Percentiles rank a stretch among this genome's conserved stretches.
phyloP scores from a whole-genome alignment of 1,140 invertebrate species.

The Polyergus mexicanus region DNA sequence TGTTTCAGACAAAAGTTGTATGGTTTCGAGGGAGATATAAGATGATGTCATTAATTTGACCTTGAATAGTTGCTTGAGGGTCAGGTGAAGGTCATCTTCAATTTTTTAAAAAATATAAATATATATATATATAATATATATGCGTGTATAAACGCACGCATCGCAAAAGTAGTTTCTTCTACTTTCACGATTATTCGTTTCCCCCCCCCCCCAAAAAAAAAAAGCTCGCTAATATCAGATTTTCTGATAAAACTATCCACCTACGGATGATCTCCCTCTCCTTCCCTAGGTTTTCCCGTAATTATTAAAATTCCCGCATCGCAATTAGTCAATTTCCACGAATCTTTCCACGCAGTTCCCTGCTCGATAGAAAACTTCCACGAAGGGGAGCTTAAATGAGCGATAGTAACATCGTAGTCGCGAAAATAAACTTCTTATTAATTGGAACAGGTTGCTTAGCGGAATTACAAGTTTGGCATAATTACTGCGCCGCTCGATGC shows the following conservation, averaged over 20 bases:
- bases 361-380: slow-evolving; percentile 45
- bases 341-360: slow-evolving; percentile 38
- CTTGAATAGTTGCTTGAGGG: too few relatives aligned
- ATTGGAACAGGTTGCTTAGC: slow-evolving; percentile 54
- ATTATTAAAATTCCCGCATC: slow-evolving; percentile 50
- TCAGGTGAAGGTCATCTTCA: too few relatives aligned
- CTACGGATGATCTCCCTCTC: neutral
- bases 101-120: too few relatives aligned
- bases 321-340: slow-evolving; percentile 48
- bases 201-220: neutral
- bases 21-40: too few relatives aligned
- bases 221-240: slow-evolving; percentile 11
- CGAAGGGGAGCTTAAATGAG: slow-evolving; percentile 27
- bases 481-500: slow-evolving; percentile 48
- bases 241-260: slow-evolving; percentile 18
- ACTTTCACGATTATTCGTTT: slow-evolving; percentile 24
- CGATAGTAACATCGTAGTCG: slow-evolving; percentile 40
- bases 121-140: too few relatives aligned
- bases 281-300: neutral
- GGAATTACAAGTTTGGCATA: slow-evolving; percentile 51
- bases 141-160: too few relatives aligned
- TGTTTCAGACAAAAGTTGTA: too few relatives aligned
- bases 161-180: neutral
- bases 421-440: slow-evolving; percentile 53
- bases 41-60: too few relatives aligned